Evolutionary conservation across 2,888 invertebrate genomes (phyloP), one percentile per base, ranked within the genome.

Genomic region (Heliconius erato): DNA sequence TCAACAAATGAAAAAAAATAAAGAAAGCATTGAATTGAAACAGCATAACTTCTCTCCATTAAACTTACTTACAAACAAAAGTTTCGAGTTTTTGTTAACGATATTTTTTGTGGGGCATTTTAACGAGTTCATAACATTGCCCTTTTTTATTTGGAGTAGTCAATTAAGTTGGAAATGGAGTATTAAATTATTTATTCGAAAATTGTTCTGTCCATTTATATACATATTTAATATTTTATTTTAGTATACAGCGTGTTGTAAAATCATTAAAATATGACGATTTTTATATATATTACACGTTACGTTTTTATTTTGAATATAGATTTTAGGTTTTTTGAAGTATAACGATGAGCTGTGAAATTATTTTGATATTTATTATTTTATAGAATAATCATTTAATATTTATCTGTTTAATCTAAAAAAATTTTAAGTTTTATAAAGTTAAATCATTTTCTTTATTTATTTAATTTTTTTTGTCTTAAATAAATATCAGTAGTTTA

Each of bases 111-210:
- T 77, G 35, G 79, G 80, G 63, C 79, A 84, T 83, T 85, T 85
- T 80, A 85, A 84, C 84, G 80, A 84, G 82, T 82, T 84, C 65
- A 78, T 78, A 78, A 72, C 77, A 49, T 77, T 26, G 59, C 28
- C 35, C 74, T 82, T 82, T 71, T 82, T 85, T 83, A 83, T 83
- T 83, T 82, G 74, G 81, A 85, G 82, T 83, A 71, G 82, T 72
- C 83, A 85, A 84, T 85, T 85, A 85, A 83, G 44, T 79, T 81
- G 40, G 79, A 77, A 83, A 82, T 82, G 59, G 77, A 12, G 49
- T 67, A 83, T 81, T 82, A 80, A 86, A 85, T 83, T 79, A 84
- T 84, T 83, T 84, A 84, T 82, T 84, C 83, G 76, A 79, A 74
- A 82, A 85, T 81, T 82, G 83, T 82, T 80, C 79, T 35, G 65